Evolutionary conservation across 2,113 vertebrate species (phyloP).

Genomic region (Panthera uncia): DNA sequence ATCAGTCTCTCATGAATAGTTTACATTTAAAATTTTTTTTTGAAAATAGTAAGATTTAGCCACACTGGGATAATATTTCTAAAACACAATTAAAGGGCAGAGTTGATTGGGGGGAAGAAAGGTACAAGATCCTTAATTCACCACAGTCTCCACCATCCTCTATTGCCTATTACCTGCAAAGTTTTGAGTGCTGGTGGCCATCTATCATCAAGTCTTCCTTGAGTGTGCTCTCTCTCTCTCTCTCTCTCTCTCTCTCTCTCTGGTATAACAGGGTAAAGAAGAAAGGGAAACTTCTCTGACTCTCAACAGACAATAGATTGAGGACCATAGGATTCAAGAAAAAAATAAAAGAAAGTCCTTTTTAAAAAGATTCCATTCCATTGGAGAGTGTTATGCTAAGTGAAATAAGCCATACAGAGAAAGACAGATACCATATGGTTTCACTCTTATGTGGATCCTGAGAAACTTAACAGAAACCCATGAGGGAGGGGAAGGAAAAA

Average conservation of each 20-base stretch:
- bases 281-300: background rate
- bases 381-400: background rate
- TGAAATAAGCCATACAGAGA: too few relatives aligned
- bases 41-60: background rate
- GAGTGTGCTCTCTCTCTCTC: background rate
- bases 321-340: background rate
- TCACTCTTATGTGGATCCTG: too few relatives aligned
- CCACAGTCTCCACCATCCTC: fast-evolving
- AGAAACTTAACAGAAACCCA: too few relatives aligned
- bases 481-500: too few relatives aligned
- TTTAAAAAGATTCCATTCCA: background rate
- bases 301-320: background rate
- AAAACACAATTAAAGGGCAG: background rate
- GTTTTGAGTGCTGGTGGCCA: background rate
- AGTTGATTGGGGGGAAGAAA: background rate
- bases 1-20: background rate
- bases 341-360: background rate
- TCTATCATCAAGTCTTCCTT: background rate
- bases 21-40: background rate
- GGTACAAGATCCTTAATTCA: fast-evolving
- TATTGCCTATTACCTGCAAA: background rate
- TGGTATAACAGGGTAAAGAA: background rate
- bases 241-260: background rate
- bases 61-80: background rate
- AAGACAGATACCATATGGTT: too few relatives aligned